Percentiles rank a stretch among this genome's conserved stretches.
These are phyloP conservation scores for Eriocheir sinensis DNA, from an alignment of 1,140 invertebrate species.

Conservation along the genomic window DNA sequence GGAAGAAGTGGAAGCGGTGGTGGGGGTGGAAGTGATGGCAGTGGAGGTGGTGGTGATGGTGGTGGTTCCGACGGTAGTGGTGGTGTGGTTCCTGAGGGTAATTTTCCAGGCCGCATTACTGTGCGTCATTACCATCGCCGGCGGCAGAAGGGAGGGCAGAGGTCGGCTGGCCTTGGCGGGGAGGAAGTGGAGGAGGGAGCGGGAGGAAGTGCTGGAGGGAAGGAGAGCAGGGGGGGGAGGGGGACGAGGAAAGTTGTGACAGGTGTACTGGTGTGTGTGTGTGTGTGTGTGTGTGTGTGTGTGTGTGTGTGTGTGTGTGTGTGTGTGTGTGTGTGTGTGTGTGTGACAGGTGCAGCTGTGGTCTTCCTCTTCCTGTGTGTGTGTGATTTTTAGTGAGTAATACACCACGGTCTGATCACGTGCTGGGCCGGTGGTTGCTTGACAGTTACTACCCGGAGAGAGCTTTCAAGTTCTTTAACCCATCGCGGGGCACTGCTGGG, in stretches of 20 bases:
- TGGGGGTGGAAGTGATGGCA: not conserved
- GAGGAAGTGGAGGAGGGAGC: slow-evolving; percentile 37
- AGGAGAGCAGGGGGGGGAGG: not conserved
- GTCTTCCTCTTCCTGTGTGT: slow-evolving; percentile 13
- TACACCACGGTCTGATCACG: too few relatives aligned
- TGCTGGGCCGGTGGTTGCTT: too few relatives aligned
- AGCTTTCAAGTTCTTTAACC: too few relatives aligned
- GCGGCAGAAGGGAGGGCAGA: not conserved
- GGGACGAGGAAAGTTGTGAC: not conserved
- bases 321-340: slow-evolving; percentile 12
- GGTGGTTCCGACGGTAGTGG: slow-evolving; percentile 3
- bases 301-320: not conserved
- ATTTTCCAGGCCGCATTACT: slow-evolving; percentile 16
- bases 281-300: not conserved
- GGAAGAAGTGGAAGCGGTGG: too few relatives aligned
- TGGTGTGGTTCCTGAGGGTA: slow-evolving; percentile 3
- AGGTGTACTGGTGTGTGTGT: slow-evolving; percentile 3
- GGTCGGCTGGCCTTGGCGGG: not conserved
- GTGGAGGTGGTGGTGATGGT: slow-evolving; percentile 18
- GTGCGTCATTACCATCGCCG: slow-evolving; percentile 17
- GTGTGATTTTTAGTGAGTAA: not conserved
- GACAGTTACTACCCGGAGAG: too few relatives aligned
- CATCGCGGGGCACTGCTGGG: too few relatives aligned
- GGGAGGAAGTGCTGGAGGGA: not conserved
- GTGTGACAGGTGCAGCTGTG: not conserved